Percentiles rank a stretch among this genome's conserved stretches.
These are phyloP conservation scores for Hanleya hanleyi DNA, from an alignment of 2,888 invertebrate species.

Conservation along the genomic window DNA sequence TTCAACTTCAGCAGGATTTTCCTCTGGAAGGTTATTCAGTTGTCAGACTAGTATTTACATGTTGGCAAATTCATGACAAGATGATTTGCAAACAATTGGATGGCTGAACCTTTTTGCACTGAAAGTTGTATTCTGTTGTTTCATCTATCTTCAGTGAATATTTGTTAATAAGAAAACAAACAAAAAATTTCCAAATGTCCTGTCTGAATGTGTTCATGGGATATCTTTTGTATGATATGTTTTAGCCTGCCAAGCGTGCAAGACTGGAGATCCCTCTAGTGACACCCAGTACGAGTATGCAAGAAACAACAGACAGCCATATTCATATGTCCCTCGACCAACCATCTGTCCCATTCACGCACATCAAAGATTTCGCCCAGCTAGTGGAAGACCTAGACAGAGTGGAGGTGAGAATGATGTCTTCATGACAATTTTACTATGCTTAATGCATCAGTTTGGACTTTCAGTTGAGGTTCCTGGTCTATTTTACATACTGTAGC, in stretches of 20 bases:
- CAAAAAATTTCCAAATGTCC: no score
- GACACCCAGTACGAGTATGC: conserved; percentile 22
- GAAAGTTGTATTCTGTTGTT: neutral
- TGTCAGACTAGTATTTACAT: no score
- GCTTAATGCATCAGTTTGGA: no score
- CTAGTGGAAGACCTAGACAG: conserved; percentile 55
- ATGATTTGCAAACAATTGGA: no score
- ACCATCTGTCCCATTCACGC: conserved; percentile 48
- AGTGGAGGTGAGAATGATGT: conserved; percentile 54
- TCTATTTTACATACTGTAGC: no score
- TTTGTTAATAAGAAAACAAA: no score
- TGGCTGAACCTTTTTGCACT: neutral
- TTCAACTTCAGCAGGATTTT: no score
- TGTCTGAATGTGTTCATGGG: no score
- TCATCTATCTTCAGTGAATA: no score
- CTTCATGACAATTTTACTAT: neutral
- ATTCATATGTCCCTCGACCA: neutral
- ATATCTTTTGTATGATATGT: no score
- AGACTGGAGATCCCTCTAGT: conserved; percentile 18
- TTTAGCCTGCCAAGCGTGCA: conserved; percentile 17
- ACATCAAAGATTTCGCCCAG: conserved; percentile 54
- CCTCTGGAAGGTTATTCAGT: no score
- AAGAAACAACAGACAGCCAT: conserved; percentile 9
- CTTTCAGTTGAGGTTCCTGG: no score
- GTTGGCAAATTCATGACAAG: neutral